Conservation (phyloP, 2,888 invertebrate genomes). For the Eutolmus rufibarbis region DNA sequence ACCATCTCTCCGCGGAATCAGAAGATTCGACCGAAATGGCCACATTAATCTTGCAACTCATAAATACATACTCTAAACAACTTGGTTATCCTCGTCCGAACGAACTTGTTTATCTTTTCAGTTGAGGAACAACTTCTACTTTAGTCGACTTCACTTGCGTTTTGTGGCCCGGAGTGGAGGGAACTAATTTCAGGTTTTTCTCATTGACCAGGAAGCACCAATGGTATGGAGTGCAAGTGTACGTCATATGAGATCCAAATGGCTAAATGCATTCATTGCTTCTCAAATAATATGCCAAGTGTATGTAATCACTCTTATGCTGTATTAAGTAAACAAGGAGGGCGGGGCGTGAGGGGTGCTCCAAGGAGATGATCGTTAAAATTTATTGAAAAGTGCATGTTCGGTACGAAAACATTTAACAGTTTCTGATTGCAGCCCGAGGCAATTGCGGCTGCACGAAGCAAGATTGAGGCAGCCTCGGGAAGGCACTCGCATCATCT, state of each 20-base stretch:
- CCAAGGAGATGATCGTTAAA: conserved; percentile 14
- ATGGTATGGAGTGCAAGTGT: background rate
- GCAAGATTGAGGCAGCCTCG: background rate
- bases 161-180: background rate
- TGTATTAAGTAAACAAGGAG: conserved; percentile 10
- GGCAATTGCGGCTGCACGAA: background rate
- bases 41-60: background rate
- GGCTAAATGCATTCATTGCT: background rate
- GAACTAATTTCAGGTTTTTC: background rate
- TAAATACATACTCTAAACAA: background rate
- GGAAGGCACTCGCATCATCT: background rate
- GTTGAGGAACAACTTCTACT: background rate
- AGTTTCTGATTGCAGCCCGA: conserved; percentile 23
- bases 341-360: background rate
- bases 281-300: background rate
- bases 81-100: background rate
- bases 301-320: conserved; percentile 16
- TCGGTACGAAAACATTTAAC: conserved; percentile 28
- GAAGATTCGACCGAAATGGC: background rate
- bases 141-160: background rate
- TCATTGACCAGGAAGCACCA: background rate
- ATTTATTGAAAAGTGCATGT: conserved; percentile 36
- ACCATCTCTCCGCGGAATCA: background rate
- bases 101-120: background rate
- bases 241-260: background rate